Base-by-base conservation (phyloP, 2,113 vertebrate genomes). In the Larimichthys polyactis region DNA sequence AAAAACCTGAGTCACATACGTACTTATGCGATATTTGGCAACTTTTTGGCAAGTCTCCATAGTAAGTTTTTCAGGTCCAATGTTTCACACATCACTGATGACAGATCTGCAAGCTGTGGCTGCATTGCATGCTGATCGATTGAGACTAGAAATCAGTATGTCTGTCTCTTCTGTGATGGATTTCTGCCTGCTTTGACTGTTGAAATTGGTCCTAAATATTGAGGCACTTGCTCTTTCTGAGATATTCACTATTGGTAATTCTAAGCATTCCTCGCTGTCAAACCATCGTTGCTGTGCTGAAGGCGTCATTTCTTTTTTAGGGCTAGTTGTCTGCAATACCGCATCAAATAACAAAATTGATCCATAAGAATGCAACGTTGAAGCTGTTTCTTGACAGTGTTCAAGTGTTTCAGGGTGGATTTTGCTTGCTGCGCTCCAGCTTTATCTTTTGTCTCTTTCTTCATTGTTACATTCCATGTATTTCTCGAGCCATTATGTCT, bases 151-250 rank as follows among this genome's bases (percentile, higher is more conserved):
- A 60, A 67, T 62, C 48, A 64, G 40, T 40, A n/a, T 22, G 20
- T 70, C 48, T 63, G 20, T 9, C 40, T 68, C 44, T 12, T 67
- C 36, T 44, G 4, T 48, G n/a, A 68, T 49, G 40, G 5, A 67
- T 67, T 29, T 46, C 14, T 22, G 54, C 19, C 19, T 19, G 16
- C 19, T 64, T 40, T 67, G 43, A 79, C 27, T 69, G 7, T 29
- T 71, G 14, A n/a, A 46, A 72, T 49, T 40, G 5, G 11, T 36
- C n/a, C 49, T 57, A 54, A 75, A 62, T 24, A 70, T 17, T 73
- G 17, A 74, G 14, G 29, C 12, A 22, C 55, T 16, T 57, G 32
- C 36, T 55, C 32, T 44, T 29, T 55, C 22, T 46, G 7, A 76
- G 36, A 32, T 36, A 14, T 54, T 74, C 15, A 29, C n/a, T 69